Base-by-base conservation (phyloP, 2,113 vertebrate species). In the Quiscalus mexicanus region DNA sequence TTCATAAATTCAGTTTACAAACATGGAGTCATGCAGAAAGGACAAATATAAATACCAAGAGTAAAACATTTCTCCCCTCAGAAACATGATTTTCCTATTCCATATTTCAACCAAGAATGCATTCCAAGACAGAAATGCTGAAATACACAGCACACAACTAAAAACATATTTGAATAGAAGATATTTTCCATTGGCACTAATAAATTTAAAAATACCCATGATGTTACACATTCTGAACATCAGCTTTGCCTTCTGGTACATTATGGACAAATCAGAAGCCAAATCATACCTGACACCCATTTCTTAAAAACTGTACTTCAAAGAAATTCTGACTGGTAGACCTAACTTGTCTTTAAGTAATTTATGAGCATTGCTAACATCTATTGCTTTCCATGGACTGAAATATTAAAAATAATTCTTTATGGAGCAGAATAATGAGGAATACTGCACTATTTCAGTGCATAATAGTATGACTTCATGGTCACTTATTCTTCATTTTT, bases 1-100 rank as follows among this genome's bases (percentile, higher is more conserved):
- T 94, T 82, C 90, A 95, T 96, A 96, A 96, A 97, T 96, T 88
- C 52, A 55, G 58, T 79, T 90, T 92, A 74, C 37, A 79, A 96
- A 85, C 33, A 90, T 30, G 15, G 58, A 89, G n/a, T 60, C 42
- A 70, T 47, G 56, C 0, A 6, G 35, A 78, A 86, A 89, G 86
- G 8, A 87, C 11, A 91, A 93, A 55, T 84, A 76, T 45, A 91
- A 94, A 75, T 42, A 87, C 37, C 30, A 83, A 10, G 5, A 74
- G 25, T 80, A 87, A 90, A 87, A 47, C 16, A 91, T 79, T 95
- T 93, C 10, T 70, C 20, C 50, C 20, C 31, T 67, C 56, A 83
- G 50, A 91, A 91, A 75, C 7, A 28, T 21, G 28, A 25, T 55
- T 89, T 90, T 63, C 17, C 15, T 22, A 6, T 83, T 85, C 84